Evolutionary conservation across 2,113 vertebrate species (phyloP), one percentile per base, ranked within the genome.

Genomic region (Menidia beryllina): DNA sequence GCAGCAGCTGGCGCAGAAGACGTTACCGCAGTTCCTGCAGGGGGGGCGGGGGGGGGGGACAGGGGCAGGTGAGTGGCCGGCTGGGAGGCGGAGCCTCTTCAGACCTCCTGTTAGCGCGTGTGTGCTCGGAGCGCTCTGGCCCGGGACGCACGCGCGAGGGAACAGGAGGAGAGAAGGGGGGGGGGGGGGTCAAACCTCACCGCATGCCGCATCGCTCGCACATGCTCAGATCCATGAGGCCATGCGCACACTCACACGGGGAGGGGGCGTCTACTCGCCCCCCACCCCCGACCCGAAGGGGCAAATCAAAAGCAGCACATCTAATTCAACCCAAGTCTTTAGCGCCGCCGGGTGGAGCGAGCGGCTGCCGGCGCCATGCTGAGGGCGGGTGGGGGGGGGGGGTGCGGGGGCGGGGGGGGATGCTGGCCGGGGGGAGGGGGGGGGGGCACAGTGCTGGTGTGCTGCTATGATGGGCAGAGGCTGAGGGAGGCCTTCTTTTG

Each of bases 1-100:
- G 71, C 97, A 99, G 80, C 97, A 99, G 81, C 94, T 98, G 94
- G 95, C 95, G 71, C 97, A 98, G 92, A 99, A 99, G 68, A 99
- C 96, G 0, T 98, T 99, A 75, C 97, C 97, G 60, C 97, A 99
- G 89, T 98, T 98, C 97, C 97, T 99, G 77, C 43, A 69, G 59
- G 7, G 10, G 30, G 30, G 30, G 30, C 30, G 10, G 30, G 30
- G 30, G 30, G 30, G 7, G 30, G 51, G 55, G 69, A 65, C 45
- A 70, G 4, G 49, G 13, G 73, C 8, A 0, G n/a, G 39, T 86
- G 52, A 84, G 20, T 36, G 56, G 10, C 38, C 52, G 25, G 30
- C 26, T 53, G 49, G 34, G 25, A 13, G 5, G 57, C 13, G 17
- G 21, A 52, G 24, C 47, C 23, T 38, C 59, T 43, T 59, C 20